A percentile compares a stretch with the other conserved stretches of the same genome.
Evolutionary conservation across 2,888 invertebrate species (phyloP).

Genomic region (Pachymerium ferrugineum): DNA sequence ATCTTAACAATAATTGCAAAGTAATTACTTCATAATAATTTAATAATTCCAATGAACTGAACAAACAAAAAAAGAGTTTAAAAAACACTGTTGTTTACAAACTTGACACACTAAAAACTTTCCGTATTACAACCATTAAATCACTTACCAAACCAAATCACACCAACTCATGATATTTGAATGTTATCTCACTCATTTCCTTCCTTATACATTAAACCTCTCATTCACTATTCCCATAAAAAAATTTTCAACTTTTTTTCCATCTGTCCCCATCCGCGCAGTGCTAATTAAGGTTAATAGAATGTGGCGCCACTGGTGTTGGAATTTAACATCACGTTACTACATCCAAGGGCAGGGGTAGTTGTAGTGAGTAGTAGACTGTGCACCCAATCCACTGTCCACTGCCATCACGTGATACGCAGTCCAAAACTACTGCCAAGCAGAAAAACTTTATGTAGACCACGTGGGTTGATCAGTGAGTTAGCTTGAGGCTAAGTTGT

Average conservation of each 20-base stretch:
- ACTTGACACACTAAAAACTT: no score
- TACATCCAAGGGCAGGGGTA: constrained; percentile 9
- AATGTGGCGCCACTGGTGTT: constrained; percentile 12
- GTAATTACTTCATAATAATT: no score
- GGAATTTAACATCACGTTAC: neutral
- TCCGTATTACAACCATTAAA: no score
- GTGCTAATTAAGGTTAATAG: neutral
- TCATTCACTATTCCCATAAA: neutral
- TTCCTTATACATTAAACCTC: neutral
- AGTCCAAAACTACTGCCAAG: constrained; percentile 10
- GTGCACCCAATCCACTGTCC: constrained; percentile 20
- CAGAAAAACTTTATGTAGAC: constrained; percentile 2
- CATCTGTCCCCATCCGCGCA: neutral
- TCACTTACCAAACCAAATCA: no score
- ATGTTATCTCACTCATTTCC: neutral
- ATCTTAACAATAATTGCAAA: no score
- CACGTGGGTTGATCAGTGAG: constrained; percentile 7
- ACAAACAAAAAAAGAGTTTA: no score
- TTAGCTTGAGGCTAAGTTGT: neutral
- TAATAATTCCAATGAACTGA: no score
- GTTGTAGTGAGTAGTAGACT: constrained; percentile 17
- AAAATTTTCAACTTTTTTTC: no score
- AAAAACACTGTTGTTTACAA: no score
- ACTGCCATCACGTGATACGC: constrained; percentile 20
- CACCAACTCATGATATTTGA: no score